Base-by-base conservation (phyloP, 2,797 vertebrate genomes). In the Remorina albescens region DNA sequence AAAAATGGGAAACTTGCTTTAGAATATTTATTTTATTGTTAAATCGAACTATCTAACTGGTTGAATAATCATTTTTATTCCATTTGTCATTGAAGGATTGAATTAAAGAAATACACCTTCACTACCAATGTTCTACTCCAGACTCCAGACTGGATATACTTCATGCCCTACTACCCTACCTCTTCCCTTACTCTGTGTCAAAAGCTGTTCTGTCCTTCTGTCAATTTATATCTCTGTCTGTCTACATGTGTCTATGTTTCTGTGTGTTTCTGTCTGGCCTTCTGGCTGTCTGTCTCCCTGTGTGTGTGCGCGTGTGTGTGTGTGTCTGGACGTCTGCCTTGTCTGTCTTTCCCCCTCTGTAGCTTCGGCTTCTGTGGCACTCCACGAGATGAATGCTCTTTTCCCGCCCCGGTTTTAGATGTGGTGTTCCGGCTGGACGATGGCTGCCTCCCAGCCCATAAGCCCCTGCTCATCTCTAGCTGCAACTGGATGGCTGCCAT, bases 401-500 rank as follows among this genome's bases (percentile, higher is more conserved):
- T 95, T 94, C 93, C 93, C 91, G 85, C 93, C 91, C 91, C 74
- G 93, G 92, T 94, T 93, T 90, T 94, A 98, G 96, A 98, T 67
- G 96, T 98, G 88, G 95, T 96, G 90, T 97, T 97, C 86, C 93
- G 79, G 0, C 89, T 97, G 90, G 96, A 97, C 0, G 95, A 96
- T 0, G 96, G 96, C 34, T 93, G 75, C 9, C 94, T 97, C 74
- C 95, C 95, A 0, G 96, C 96, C 1, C 96, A 98, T 87, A 98
- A 97, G 82, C 96, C 96, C 8, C 91, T 97, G 90, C 95, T 97
- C 76, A 96, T 97, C 47, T 96, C 96, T 0, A 97, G 96, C 92
- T 98, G 96, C 0, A 96, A 96, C 86, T 97, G 96, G 96, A 98
- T 98, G 96, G 95, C 96, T 8, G 96, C 96, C 77, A 96, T 98